phyloP scores from a whole-genome alignment of 2,888 invertebrate species.

The Lissocephala sabroskyi region DNA sequence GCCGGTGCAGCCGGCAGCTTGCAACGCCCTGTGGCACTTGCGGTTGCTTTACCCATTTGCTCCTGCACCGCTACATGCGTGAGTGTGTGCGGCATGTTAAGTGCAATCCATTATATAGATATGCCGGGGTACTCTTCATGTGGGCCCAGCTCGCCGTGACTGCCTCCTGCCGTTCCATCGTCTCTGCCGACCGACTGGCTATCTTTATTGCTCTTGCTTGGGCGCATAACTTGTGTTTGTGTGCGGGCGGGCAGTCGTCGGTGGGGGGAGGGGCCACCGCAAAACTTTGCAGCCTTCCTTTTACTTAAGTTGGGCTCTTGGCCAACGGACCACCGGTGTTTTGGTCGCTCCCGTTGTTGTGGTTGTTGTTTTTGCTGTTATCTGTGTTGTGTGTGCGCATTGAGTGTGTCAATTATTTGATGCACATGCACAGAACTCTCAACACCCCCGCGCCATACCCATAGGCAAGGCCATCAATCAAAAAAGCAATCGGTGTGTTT shows the following conservation, averaged over 20 bases:
- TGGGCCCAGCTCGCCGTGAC: too few species aligned
- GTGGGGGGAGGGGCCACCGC: not conserved
- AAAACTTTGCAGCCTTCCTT: not conserved
- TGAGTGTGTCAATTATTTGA: constrained; percentile 4
- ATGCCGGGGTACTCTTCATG: constrained; percentile 5
- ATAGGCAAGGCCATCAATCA: too few species aligned
- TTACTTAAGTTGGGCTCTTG: too few species aligned
- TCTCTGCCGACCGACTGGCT: not conserved
- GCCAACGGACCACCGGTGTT: too few species aligned
- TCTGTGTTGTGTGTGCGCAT: too few species aligned
- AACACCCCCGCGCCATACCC: not conserved
- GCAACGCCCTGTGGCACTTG: constrained; percentile 23
- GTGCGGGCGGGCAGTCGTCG: too few species aligned
- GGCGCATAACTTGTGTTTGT: not conserved
- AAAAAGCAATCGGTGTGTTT: too few species aligned
- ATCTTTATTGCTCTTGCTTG: constrained; percentile 2
- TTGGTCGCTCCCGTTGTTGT: too few species aligned
- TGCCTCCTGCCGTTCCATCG: not conserved
- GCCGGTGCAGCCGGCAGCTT: not conserved
- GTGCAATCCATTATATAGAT: constrained; percentile 64
- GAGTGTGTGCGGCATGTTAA: constrained; percentile 59
- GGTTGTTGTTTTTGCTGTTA: too few species aligned
- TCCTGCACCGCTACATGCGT: too few species aligned
- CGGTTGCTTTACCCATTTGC: too few species aligned
- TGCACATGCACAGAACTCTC: not conserved